Evolutionary conservation across 2,888 invertebrate genomes (phyloP), one percentile per base, ranked within the genome.

Genomic region (Clivina fossor): DNA sequence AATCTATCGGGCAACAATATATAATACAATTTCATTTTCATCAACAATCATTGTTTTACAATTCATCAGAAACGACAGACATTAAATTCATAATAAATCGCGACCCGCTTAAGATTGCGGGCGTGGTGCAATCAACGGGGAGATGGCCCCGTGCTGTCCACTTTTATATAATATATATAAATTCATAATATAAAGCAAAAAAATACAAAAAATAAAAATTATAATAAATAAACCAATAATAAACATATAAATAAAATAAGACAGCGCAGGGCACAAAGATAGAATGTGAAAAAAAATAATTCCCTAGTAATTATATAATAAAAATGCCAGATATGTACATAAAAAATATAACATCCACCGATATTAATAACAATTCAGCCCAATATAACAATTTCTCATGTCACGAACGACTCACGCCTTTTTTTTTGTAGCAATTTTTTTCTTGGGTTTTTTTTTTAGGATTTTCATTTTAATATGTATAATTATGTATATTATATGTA

Each of bases 321-420:
- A 54, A 55, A 55, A 55, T 55, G 55, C 55, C 51, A 49, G 47
- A 47, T 55, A 55, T 55, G 55, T 55, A 55, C 55, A 55, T 55
- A 55, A 55, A 51, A n/a, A 47, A 55, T 55, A 55, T 55, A 55
- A 55, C 55, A 55, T 55, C 55, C 55, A 55, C 55, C 55, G 38
- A 33, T 47, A 55, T 46, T 46, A 46, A 54, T 47, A 55, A 55
- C 47, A 47, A 55, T 55, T 44, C 53, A 46, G 55, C 47, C 55
- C 55, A 55, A 47, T 47, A 55, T 55, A 55, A 55, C 55, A 55
- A 47, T 47, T 51, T 30, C 46, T 46, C 53, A 53, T 53, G 44
- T 43, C 53, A 53, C 44, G 53, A 43, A 35, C 53, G 44, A 53
- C 44, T 44, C 53, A 53, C 44, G 43, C 26, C n/a, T 8, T n/a